A percentile compares a stretch with the other conserved stretches of the same genome.
Evolutionary conservation across 2,888 invertebrate species (phyloP).

Genomic region (Melolontha melolontha): DNA sequence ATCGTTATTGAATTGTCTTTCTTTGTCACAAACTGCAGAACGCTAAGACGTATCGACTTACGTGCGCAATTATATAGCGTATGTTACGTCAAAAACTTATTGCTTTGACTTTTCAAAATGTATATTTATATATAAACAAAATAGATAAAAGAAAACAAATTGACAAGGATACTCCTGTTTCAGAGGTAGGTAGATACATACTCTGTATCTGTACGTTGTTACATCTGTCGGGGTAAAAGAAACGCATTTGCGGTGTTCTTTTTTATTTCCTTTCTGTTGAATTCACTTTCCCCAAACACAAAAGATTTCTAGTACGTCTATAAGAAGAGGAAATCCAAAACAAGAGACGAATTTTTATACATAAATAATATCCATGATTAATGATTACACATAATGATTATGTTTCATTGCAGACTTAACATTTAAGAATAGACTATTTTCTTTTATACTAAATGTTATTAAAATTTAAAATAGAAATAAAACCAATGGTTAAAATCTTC

Average conservation of each 20-base stretch:
- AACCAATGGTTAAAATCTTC: too few relatives aligned
- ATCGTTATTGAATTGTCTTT: slow-evolving; percentile 19
- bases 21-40: too few relatives aligned
- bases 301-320: slow-evolving; percentile 9
- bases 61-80: slow-evolving; percentile 13
- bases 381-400: background rate
- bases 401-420: too few relatives aligned
- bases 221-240: slow-evolving; percentile 25
- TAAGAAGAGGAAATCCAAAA: slow-evolving; percentile 3
- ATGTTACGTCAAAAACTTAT: slow-evolving; percentile 10
- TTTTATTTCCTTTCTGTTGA: slow-evolving; percentile 9
- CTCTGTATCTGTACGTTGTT: background rate
- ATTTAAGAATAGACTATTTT: too few relatives aligned
- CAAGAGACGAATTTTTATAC: slow-evolving; percentile 3
- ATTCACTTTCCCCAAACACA: slow-evolving; percentile 1
- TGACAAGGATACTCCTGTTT: slow-evolving; percentile 16
- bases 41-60: slow-evolving; percentile 14
- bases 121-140: slow-evolving; percentile 12
- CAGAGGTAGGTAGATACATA: too few relatives aligned
- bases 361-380: background rate
- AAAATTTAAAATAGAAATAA: too few relatives aligned
- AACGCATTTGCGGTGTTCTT: slow-evolving; percentile 28
- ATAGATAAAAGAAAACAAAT: slow-evolving; percentile 22
- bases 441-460: too few relatives aligned
- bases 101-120: slow-evolving; percentile 13